Base-by-base conservation (phyloP, 1,140 invertebrate genomes). In the Scaptomyza pallida region DNA sequence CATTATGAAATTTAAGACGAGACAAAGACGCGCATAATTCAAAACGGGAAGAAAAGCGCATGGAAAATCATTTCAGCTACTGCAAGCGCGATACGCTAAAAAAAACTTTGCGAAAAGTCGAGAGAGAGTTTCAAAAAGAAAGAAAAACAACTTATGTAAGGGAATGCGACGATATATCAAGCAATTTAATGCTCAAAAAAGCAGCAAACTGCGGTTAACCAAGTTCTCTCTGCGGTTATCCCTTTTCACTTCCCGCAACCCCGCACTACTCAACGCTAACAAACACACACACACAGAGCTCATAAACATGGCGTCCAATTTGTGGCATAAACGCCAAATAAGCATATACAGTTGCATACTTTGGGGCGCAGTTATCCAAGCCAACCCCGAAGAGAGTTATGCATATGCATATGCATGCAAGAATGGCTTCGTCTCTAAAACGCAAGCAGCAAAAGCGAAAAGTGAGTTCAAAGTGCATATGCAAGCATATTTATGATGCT, bases 1-100 rank as follows among this genome's bases (percentile, higher is more conserved):
- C 78, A 88, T 88, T 88, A 88, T 88, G 82, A 89, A 88, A 88
- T 88, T 89, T 88, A 88, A 88, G 77, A 30, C 65, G 74, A 86
- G 81, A 86, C 82, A 86, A 86, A 86, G 81, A 88, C 64, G 82
- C 61, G 82, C 77, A 85, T 85, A 86, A 85, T 70, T 86, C 73
- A 81, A 64, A 52, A 47, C 26, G 26, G 26, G 19, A 13, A n/a
- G 26, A 40, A 47, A 48, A 60, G 37, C 44, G 26, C 59, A 37
- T 33, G 57, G 26, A 52, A 60, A 26, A 59, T 40, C 26, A 57
- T 15, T 47, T 35, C 30, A 61, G 35, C 63, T 44, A n/a, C 15
- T 23, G 23, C 30, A 13, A 21, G 26, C 16, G 15, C 2, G 6
- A 2, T 5, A 26, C n/a, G n/a, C n/a, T n/a, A 26, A 26, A 26